These are phyloP conservation scores for Pygoscelis antarcticus DNA, from an alignment of 2,113 vertebrate species.

Conservation along the genomic window DNA sequence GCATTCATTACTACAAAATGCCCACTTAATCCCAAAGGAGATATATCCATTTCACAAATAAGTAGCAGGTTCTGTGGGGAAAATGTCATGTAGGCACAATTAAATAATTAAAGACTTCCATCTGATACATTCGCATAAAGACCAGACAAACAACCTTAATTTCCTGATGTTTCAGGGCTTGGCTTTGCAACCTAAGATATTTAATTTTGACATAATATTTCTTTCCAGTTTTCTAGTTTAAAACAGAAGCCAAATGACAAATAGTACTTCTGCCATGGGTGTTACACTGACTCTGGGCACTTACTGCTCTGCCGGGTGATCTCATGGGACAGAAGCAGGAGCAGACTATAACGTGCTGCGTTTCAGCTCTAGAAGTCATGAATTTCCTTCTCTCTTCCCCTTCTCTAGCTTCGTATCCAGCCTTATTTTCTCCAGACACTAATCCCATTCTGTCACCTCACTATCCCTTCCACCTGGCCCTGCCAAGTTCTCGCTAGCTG, in stretches of 20 bases:
- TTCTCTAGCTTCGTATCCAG: background rate
- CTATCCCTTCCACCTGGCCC: background rate
- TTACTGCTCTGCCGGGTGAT: background rate
- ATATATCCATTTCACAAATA: background rate
- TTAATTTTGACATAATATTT: background rate
- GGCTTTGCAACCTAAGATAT: background rate
- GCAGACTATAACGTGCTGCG: rapidly evolving
- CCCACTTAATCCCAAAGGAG: background rate
- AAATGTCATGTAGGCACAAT: background rate
- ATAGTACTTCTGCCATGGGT: background rate
- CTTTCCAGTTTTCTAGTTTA: background rate
- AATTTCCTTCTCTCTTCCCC: background rate
- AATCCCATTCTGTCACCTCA: background rate
- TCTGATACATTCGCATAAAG: background rate
- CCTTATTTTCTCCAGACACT: background rate
- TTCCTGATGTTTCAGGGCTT: background rate
- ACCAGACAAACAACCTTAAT: background rate
- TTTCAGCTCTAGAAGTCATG: background rate
- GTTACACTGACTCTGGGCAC: background rate
- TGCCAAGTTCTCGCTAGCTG: background rate
- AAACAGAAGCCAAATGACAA: background rate
- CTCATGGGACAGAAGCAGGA: background rate
- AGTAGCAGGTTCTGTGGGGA: background rate
- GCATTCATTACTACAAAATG: constrained; percentile 19
- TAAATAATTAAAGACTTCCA: constrained; percentile 18